Conservation (phyloP, 1,140 invertebrate genomes). For the Ips nitidus region DNA sequence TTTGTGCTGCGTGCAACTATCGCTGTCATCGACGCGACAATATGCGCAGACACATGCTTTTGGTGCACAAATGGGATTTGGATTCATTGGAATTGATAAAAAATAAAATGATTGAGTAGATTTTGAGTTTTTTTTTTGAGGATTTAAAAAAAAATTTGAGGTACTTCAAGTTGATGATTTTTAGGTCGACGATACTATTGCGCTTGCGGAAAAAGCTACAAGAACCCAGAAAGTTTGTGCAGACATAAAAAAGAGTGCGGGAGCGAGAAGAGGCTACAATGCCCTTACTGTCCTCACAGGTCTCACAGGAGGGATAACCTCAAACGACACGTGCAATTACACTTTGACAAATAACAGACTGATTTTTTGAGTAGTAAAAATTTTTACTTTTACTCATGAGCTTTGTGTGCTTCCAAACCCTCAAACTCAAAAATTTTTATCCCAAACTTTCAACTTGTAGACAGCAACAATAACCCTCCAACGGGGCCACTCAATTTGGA, state of each 20-base stretch:
- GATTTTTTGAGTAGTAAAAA: no score
- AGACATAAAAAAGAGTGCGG: conserved; percentile 36
- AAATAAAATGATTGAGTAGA: not conserved
- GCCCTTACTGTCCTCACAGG: conserved; percentile 29
- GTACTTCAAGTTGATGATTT: no score
- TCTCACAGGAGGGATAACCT: conserved; percentile 35
- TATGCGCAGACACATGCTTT: not conserved
- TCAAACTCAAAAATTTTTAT: no score
- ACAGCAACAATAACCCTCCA: conserved; percentile 6
- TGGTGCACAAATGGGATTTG: not conserved
- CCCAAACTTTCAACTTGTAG: not conserved
- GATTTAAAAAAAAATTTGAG: no score
- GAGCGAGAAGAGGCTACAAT: conserved; percentile 31
- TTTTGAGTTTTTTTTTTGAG: no score
- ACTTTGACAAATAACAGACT: conserved; percentile 16
- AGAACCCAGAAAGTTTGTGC: conserved; percentile 37
- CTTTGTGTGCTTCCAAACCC: no score
- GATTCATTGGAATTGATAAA: not conserved
- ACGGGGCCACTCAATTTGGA: not conserved
- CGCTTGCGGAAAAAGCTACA: conserved; percentile 32
- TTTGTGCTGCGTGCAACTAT: not conserved
- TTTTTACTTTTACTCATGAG: no score
- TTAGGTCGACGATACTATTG: conserved; percentile 14
- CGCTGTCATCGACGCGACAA: not conserved
- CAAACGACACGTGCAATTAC: conserved; percentile 29